phyloP scores from a whole-genome alignment of 2,113 vertebrate species.

The Penelope pileata region DNA sequence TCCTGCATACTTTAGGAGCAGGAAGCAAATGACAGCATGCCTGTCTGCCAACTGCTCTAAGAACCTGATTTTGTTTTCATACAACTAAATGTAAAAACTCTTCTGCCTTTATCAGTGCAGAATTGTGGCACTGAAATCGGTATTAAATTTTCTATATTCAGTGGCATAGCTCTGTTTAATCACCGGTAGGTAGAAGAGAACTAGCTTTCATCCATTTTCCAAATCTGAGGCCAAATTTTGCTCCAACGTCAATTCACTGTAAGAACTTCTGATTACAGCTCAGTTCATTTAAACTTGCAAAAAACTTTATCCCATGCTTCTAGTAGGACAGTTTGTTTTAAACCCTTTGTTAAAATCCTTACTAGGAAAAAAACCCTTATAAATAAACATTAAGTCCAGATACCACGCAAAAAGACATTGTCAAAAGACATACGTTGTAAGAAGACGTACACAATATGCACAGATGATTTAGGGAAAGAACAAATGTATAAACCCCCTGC shows the following conservation, averaged over 20 bases:
- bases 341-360: slow-evolving; percentile 15
- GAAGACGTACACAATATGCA: background rate
- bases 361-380: slow-evolving; percentile 42
- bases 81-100: background rate
- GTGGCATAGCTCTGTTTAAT: background rate
- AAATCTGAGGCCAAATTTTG: background rate
- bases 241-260: background rate
- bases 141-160: background rate
- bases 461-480: slow-evolving; percentile 45
- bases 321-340: background rate
- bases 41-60: background rate
- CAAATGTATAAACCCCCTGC: background rate
- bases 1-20: background rate
- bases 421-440: background rate
- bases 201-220: background rate
- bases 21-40: background rate
- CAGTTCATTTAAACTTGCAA: background rate
- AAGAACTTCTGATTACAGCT: background rate
- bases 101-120: background rate
- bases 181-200: background rate
- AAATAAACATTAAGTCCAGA: slow-evolving; percentile 49
- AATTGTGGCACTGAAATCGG: background rate
- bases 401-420: background rate
- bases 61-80: background rate
- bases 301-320: background rate